Evolutionary conservation across 1,140 invertebrate genomes (phyloP).

Genomic region (Penaeus vannamei): DNA sequence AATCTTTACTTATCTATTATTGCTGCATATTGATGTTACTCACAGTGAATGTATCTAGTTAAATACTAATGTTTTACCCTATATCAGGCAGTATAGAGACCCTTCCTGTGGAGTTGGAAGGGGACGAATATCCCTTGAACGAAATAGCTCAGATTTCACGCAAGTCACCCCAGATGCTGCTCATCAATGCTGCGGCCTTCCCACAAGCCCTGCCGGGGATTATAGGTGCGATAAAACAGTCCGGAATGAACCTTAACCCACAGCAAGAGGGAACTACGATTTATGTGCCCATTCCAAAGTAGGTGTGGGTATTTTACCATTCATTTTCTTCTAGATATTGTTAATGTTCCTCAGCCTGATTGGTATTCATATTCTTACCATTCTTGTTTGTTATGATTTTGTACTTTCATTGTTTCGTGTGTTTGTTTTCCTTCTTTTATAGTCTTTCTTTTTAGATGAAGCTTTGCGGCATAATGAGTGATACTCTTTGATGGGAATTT

Average conservation of each 20-base stretch:
- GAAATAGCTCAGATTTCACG: conserved; percentile 90
- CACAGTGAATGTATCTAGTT: too few species aligned
- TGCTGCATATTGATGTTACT: too few species aligned
- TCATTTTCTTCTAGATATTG: too few species aligned
- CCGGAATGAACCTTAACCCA: conserved; percentile 93
- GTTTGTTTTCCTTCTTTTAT: too few species aligned
- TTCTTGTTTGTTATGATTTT: not conserved
- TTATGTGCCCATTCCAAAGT: conserved; percentile 91
- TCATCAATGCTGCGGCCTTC: conserved; percentile 86
- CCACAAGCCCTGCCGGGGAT: conserved; percentile 87
- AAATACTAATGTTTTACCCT: not conserved
- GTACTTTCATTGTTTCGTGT: not conserved
- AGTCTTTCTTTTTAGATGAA: too few species aligned
- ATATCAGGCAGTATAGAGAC: conserved; percentile 82
- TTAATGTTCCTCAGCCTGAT: not conserved
- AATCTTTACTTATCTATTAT: too few species aligned
- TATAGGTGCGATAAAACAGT: conserved; percentile 81
- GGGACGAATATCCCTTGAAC: conserved; percentile 86
- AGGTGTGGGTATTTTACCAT: conserved; percentile 69
- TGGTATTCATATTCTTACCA: not conserved
- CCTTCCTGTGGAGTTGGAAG: conserved; percentile 82
- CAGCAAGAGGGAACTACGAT: conserved; percentile 94
- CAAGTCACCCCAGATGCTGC: conserved; percentile 88
- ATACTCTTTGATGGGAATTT: too few species aligned
- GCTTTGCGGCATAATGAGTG: too few species aligned